These are phyloP conservation scores for Acrossocheilus wenchowensis DNA, from an alignment of 2,797 vertebrate genomes.

Conservation along the genomic window DNA sequence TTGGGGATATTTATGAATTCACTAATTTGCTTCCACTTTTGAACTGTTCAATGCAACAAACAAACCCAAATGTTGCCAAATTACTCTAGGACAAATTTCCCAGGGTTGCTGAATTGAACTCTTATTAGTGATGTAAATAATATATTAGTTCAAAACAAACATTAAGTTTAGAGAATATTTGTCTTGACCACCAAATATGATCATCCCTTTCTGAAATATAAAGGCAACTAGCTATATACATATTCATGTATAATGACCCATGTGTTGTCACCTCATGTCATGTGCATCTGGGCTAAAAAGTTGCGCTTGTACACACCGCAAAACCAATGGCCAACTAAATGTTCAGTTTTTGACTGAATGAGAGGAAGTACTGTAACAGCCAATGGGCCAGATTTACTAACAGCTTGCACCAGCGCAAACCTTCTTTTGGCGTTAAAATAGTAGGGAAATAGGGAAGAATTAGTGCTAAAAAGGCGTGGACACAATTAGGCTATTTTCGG, in stretches of 20 bases:
- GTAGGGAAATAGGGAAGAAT: neutral
- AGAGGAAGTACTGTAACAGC: neutral
- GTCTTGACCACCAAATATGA: neutral
- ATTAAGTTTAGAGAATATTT: neutral
- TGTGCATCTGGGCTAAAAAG: neutral
- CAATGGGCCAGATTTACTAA: neutral
- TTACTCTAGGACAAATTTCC: neutral
- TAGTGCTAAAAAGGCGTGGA: neutral
- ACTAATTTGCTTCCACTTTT: neutral
- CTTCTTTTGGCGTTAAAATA: neutral
- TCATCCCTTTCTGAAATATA: neutral
- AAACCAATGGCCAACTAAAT: neutral
- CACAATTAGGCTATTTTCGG: no score
- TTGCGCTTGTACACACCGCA: neutral
- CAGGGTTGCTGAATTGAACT: neutral
- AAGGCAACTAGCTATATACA: neutral
- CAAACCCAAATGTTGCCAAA: neutral
- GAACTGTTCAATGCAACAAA: neutral
- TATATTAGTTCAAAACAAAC: neutral
- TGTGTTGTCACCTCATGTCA: neutral
- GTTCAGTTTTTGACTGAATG: neutral
- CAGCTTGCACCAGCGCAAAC: neutral
- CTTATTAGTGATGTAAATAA: neutral
- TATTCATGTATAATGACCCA: neutral
- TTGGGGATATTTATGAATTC: slow-evolving; percentile 12